Base-by-base conservation (phyloP, 2,888 invertebrate species). In the Trichogramma dendrolimi region DNA sequence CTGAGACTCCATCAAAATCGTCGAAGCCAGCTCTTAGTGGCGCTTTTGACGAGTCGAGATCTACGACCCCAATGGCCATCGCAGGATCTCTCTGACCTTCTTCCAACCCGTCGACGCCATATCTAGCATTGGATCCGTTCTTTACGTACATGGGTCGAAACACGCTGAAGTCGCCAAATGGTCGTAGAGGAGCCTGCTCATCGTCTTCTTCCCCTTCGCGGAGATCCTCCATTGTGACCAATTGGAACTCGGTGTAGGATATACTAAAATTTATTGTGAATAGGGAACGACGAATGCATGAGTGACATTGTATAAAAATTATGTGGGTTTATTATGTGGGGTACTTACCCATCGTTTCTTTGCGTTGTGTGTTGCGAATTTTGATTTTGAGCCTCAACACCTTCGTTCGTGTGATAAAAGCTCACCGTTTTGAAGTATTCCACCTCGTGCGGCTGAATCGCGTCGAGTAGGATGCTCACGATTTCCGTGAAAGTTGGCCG, bases 401-500 rank as follows among this genome's bases (percentile, higher is more conserved):
- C 85, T 42, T 83, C 84, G 1, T 81, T 74, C 68, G 83, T 83
- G 69, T 86, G 84, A 72, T 85, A 89, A 74, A 88, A 89, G 51
- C 88, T 88, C 58, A 86, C 83, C 68, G 62, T 82, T 78, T 60
- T 84, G 77, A 82, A 91, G 86, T 73, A 80, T 72, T 61, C 85
- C 78, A 71, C 77, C 68, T 84, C 84, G 66, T 91, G 83, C 70
- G 86, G 83, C 52, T 87, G 83, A 27, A 27, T 27, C 27, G 27
- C 27, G 1, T 50, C n/a, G 69, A 90, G 82, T 63, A 96, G 81
- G 75, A 86, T 84, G 4, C 88, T 86, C 70, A 92, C 90, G 27
- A 94, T 86, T 67, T 87, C 88, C 71, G 92, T 83, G 83, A 99
- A 99, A 61, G 88, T 84, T 40, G 97, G 97, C 62, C 98, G 84